Base-by-base conservation (phyloP, 2,888 invertebrate genomes). In the Cinara cedri region DNA sequence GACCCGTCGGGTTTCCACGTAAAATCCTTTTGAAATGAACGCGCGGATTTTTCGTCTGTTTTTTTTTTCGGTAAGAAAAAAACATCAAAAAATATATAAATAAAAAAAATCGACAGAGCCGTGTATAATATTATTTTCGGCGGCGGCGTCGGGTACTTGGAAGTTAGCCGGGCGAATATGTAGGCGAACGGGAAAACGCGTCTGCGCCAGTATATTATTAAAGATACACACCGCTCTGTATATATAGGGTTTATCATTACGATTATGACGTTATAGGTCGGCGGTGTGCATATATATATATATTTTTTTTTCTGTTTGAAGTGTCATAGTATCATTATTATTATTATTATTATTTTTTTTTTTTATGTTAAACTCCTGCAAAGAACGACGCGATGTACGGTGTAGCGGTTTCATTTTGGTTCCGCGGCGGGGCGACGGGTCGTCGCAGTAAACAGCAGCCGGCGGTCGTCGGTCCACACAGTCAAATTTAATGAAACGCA, bases 401-500 rank as follows among this genome's bases (percentile, higher is more conserved):
- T 49, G n/a, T n/a, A 34, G 34, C 34, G 34, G 46, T 60, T 57
- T 68, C 68, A 57, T 78, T 78, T 68, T 60, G 76, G 24, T 60
- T 68, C 68, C 13, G 57, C 21, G 62, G 62, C 34, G 62, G 21
- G 75, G 68, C 46, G 62, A 49, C 34, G 62, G 21, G 75, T 57
- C 46, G 76, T 60, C 49, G 68, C 68, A 78, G 68, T 78, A 78
- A 78, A 78, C 76, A 68, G 76, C 76, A 78, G 76, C 76, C 76
- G 66, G 76, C 76, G 76, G 76, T 68, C 57, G 76, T 66, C 49
- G 46, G 76, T 60, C 76, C 68, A 78, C 60, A 68, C 60, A 68
- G 76, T 68, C 68, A 60, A 78, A 78, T 78, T 78, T 78, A 78
- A 78, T 78, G 76, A 78, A 78, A 78, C 76, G 68, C 76, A 68